Evolutionary conservation across 2,113 vertebrate species (phyloP), one percentile per base, ranked within the genome.

Genomic region (Sialia sialis): DNA sequence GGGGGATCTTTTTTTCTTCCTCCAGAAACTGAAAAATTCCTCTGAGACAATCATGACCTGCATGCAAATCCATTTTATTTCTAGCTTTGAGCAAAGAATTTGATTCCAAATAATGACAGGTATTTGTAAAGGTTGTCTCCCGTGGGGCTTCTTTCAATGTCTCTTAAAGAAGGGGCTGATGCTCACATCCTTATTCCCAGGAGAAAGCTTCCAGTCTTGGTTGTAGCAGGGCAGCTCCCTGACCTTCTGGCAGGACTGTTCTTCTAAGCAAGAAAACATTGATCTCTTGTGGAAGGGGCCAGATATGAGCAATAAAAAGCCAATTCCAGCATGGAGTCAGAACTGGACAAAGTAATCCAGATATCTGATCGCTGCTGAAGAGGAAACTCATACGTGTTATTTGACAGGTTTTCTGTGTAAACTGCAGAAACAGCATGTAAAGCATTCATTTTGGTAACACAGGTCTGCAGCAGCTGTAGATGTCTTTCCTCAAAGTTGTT

Each of bases 241-340:
- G 5, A 34, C 76, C 51, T 80, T 44, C 69, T 7, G 9, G 5
- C 12, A 16, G 18, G 9, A 34, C 8, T 67, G 12, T 16, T 4
- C 10, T 54, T 49, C 38, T 22, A 59, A 58, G 30, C 8, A 75
- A 29, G 11, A 79, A 60, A 55, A 75, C 2, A 46, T 9, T 25
- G 4, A 3, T 3, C 29, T 3, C 0, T 0, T 43, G 17, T 46
- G 23, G 27, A 89, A 80, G 17, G 16, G 14, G 13, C 18, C 66
- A 56, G 32, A 56, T 68, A 12, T 11, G 14, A 80, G 15, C 13
- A 55, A 39, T n/a, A 6, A 67, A 54, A 29, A 10, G 17, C 25
- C 29, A 29, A 34, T 0, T 84, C 19, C 39, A 29, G 18, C 11
- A 21, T 29, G 18, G 30, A 76, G 7, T 27, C 30, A 73, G 29